Evolutionary conservation across 2,113 vertebrate species (phyloP).

Genomic region (Siniperca knerii): DNA sequence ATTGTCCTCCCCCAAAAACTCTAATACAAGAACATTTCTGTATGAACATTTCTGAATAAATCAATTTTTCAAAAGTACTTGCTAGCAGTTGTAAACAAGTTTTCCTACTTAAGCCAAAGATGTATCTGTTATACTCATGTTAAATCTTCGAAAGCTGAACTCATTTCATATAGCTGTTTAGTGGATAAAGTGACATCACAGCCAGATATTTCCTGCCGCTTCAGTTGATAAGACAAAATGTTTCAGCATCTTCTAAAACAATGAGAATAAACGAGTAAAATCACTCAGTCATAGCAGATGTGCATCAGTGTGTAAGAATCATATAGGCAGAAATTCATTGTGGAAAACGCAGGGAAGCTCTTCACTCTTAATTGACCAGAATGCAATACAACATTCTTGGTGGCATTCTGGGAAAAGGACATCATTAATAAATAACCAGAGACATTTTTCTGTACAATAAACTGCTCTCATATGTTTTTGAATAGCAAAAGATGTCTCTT

Average conservation of each 20-base stretch:
- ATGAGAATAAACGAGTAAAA: background rate
- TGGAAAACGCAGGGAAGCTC: too few species aligned
- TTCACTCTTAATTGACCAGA: too few species aligned
- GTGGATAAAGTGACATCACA: background rate
- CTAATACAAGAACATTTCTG: background rate
- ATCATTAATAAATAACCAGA: background rate
- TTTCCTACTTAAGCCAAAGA: background rate
- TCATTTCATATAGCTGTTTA: background rate
- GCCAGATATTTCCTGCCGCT: background rate
- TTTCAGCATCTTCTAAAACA: background rate
- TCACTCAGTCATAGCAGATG: background rate
- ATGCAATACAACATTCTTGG: background rate
- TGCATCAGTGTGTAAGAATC: too few species aligned
- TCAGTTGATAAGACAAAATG: background rate
- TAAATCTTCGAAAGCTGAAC: background rate
- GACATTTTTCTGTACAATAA: background rate
- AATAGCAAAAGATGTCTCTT: background rate
- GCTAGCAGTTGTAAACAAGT: background rate
- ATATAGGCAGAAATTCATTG: too few species aligned
- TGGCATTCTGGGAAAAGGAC: background rate
- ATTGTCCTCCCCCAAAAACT: constrained; percentile 11
- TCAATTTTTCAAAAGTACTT: background rate
- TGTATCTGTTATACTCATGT: background rate
- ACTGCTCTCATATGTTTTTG: background rate
- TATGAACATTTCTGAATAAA: background rate